Percentiles rank a stretch among this genome's conserved stretches.
Conservation (phyloP, 1,140 invertebrate genomes). For the Trichogramma pretiosum region DNA sequence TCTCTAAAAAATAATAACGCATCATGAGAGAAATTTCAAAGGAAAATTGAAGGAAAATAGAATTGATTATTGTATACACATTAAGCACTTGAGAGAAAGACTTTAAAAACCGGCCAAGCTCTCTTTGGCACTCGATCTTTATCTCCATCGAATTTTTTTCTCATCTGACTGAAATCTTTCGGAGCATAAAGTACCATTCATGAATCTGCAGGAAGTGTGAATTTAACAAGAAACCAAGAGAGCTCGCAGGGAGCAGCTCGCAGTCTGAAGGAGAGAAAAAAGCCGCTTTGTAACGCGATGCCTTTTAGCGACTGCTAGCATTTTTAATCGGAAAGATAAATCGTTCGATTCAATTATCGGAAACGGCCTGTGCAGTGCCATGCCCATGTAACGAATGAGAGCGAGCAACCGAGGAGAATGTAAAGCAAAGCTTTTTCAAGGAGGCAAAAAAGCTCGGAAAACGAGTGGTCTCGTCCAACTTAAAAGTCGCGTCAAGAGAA, state of each 20-base stretch:
- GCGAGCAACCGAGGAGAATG: conserved; percentile 13
- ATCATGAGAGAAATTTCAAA: no score
- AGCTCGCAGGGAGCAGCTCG: no score
- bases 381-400: conserved; percentile 22
- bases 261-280: conserved; percentile 17
- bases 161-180: no score
- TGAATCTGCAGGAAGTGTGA: conserved; percentile 11
- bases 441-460: no score
- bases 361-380: conserved; percentile 15
- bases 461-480: conserved; percentile 32
- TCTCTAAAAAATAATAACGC: no score
- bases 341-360: conserved; percentile 48
- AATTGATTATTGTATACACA: no score
- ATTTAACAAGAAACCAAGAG: conserved; percentile 11
- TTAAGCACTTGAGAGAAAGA: conserved; percentile 12
- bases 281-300: conserved; percentile 42
- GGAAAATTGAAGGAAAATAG: no score
- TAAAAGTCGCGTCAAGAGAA: conserved; percentile 38
- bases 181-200: no score
- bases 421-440: no score
- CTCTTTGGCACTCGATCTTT: no score
- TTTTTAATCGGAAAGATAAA: conserved; percentile 48
- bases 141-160: no score
- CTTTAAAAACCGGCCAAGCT: no score
- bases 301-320: conserved; percentile 33